A percentile compares a stretch with the other conserved stretches of the same genome.
phyloP scores from a whole-genome alignment of 1,140 invertebrate genomes.

The Habropoda laboriosa region DNA sequence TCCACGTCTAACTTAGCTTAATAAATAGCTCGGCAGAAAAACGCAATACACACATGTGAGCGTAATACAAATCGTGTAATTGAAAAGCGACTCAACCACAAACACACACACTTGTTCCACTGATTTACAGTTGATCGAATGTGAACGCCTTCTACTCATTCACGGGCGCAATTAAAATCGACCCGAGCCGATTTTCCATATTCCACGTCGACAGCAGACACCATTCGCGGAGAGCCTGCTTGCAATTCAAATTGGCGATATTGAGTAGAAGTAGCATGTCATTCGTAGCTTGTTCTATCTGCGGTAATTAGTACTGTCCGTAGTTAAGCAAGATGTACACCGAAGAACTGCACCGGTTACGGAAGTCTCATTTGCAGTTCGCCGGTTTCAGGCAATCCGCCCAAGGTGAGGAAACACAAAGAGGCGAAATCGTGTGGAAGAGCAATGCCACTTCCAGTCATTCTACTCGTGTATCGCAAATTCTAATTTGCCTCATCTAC shows the following conservation, averaged over 20 bases:
- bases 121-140: background rate
- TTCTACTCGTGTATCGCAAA: too few relatives aligned
- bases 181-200: background rate
- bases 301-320: conserved; percentile 20
- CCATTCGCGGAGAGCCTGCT: background rate
- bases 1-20: background rate
- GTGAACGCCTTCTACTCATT: background rate
- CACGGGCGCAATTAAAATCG: background rate
- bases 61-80: background rate
- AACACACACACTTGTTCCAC: background rate
- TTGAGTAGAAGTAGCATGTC: background rate
- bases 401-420: background rate
- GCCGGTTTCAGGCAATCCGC: background rate
- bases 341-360: background rate
- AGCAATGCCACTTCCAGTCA: background rate
- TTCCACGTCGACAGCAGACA: background rate
- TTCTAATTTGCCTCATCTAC: too few relatives aligned
- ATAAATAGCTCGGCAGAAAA: background rate
- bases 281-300: background rate
- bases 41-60: background rate
- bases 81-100: conserved; percentile 8
- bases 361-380: conserved; percentile 18
- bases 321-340: background rate
- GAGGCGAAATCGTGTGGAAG: too few relatives aligned
- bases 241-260: conserved; percentile 12